These are phyloP conservation scores for Heliconius hewitsoni DNA, from an alignment of 1,140 invertebrate species.

Conservation along the genomic window DNA sequence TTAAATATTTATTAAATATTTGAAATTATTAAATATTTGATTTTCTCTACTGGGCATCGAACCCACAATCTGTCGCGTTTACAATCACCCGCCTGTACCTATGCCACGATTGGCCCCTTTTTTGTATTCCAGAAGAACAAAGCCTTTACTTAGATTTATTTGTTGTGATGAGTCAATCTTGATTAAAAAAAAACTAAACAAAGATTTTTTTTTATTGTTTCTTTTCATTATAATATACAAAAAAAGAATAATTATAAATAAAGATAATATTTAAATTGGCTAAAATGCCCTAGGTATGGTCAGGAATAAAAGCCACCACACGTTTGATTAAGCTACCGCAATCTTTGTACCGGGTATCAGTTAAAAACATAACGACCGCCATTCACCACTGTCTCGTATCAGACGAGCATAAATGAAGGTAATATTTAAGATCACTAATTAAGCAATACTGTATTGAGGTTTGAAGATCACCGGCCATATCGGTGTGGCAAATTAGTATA, in stretches of 20 bases:
- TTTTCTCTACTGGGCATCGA: too few relatives aligned
- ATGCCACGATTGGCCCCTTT: too few relatives aligned
- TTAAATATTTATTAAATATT: too few relatives aligned
- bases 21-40: too few relatives aligned
- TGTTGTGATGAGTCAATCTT: not conserved
- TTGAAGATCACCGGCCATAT: constrained; percentile 8
- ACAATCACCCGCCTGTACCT: too few relatives aligned
- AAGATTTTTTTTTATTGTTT: too few relatives aligned
- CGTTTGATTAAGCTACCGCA: constrained; percentile 13
- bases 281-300: not conserved
- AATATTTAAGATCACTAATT: constrained; percentile 5
- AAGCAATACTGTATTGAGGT: constrained; percentile 16
- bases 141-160: not conserved
- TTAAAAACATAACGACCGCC: constrained; percentile 15
- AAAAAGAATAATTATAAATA: not conserved
- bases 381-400: constrained; percentile 11
- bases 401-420: constrained; percentile 13
- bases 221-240: not conserved
- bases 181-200: not conserved
- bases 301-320: not conserved
- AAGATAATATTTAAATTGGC: constrained; percentile 6
- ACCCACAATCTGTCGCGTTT: too few relatives aligned
- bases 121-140: not conserved
- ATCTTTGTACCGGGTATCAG: constrained; percentile 2
- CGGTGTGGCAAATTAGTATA: constrained; percentile 10